phyloP scores from a whole-genome alignment of 2,888 invertebrate genomes.

The Brachylomia viminalis region DNA sequence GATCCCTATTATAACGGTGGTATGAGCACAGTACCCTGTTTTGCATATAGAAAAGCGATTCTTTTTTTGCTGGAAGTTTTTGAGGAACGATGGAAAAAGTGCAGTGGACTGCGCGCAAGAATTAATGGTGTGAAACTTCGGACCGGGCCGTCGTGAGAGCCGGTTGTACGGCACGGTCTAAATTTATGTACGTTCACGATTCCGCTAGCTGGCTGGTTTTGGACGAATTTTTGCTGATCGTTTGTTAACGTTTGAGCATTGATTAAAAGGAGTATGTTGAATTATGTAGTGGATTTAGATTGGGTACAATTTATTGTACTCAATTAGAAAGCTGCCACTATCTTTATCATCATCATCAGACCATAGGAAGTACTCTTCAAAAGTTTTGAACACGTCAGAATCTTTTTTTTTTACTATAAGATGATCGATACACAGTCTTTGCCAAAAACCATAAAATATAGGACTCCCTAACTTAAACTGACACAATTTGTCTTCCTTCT shows the following conservation, averaged over 20 bases:
- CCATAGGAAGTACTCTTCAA: not conserved
- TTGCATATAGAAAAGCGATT: conserved; percentile 87
- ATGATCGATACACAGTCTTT: conserved; percentile 10
- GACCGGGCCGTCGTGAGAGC: conserved; percentile 71
- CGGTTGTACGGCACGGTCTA: conserved; percentile 65
- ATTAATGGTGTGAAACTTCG: conserved; percentile 88
- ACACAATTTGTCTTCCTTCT: conserved; percentile 52
- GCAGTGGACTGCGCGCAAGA: conserved; percentile 86
- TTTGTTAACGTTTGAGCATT: conserved; percentile 57
- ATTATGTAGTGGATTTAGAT: not conserved
- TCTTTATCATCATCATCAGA: not conserved
- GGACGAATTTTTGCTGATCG: conserved; percentile 60
- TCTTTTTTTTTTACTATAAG: not conserved
- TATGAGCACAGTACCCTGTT: conserved; percentile 76
- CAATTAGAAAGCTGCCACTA: not conserved
- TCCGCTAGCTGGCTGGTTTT: conserved; percentile 61
- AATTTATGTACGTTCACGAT: conserved; percentile 86
- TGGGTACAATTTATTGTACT: not conserved
- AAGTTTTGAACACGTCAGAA: not conserved
- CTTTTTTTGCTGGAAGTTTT: conserved; percentile 65
- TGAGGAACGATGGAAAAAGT: conserved; percentile 79
- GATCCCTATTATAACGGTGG: conserved; percentile 85
- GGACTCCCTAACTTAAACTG: conserved; percentile 29
- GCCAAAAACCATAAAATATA: conserved; percentile 22
- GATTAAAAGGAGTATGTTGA: conserved; percentile 53